Evolutionary conservation across 2,888 invertebrate genomes (phyloP).

Genomic region (Arctia plantaginis): DNA sequence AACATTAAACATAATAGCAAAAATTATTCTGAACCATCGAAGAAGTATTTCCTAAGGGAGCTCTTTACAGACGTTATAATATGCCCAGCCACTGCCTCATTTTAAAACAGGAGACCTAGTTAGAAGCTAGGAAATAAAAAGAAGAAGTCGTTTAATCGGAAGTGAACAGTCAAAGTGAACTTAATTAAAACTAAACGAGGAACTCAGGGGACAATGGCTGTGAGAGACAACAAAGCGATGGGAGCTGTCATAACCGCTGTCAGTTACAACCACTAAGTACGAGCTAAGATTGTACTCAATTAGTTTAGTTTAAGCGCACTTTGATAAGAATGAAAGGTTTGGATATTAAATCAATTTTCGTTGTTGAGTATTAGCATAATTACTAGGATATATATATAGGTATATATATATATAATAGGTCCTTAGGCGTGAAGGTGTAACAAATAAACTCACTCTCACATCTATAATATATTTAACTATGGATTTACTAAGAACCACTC

Average conservation of each 20-base stretch:
- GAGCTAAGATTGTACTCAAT: conserved; percentile 66
- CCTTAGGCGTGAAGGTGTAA: too few relatives aligned
- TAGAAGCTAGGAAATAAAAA: conserved; percentile 57
- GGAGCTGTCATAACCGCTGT: conserved; percentile 71
- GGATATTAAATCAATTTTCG: conserved; percentile 24
- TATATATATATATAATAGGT: too few relatives aligned
- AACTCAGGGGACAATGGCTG: conserved; percentile 68
- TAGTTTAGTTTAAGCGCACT: conserved; percentile 51
- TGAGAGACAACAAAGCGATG: conserved; percentile 72
- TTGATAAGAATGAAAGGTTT: conserved; percentile 16
- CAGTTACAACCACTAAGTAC: conserved; percentile 68
- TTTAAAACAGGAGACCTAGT: conserved; percentile 68
- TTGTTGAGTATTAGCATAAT: conserved; percentile 7
- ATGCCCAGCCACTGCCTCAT: conserved; percentile 59
- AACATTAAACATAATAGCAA: conserved; percentile 40
- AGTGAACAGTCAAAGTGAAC: conserved; percentile 72
- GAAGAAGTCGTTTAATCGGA: conserved; percentile 62
- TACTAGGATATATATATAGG: neutral
- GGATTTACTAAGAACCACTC: neutral
- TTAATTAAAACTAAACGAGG: conserved; percentile 80
- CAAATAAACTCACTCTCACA: too few relatives aligned
- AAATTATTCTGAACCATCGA: conserved; percentile 60
- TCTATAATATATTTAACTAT: neutral
- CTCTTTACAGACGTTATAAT: conserved; percentile 56
- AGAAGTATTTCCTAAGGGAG: conserved; percentile 64